phyloP scores from a whole-genome alignment of 2,113 vertebrate species.

The Melierax canorus region DNA sequence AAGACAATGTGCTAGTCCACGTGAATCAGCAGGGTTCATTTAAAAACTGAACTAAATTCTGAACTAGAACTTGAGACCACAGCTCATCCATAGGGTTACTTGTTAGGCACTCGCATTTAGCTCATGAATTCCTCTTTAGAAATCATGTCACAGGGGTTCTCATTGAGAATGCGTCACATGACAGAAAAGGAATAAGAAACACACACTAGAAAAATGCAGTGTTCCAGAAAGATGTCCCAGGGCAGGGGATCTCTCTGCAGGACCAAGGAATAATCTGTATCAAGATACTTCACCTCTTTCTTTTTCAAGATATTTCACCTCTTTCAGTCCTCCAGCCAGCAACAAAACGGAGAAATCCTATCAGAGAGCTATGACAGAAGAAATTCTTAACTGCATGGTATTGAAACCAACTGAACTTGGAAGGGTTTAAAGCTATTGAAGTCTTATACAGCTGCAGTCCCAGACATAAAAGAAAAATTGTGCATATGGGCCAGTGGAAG shows the following conservation, averaged over 20 bases:
- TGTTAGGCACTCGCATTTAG: not conserved
- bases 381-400: not conserved
- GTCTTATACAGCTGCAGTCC: not conserved
- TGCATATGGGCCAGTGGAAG: not conserved
- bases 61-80: not conserved
- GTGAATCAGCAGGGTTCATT: not conserved
- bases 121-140: not conserved
- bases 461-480: not conserved
- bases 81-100: not conserved
- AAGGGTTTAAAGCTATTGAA: not conserved
- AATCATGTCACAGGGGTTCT: not conserved
- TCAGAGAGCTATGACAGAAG: not conserved
- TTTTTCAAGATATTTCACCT: not conserved
- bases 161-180: fast-evolving
- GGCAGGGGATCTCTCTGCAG: not conserved
- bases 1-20: not conserved
- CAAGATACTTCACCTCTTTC: not conserved
- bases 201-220: not conserved
- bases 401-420: not conserved
- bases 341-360: not conserved
- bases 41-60: not conserved
- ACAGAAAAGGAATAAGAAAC: not conserved
- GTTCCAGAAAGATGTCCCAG: not conserved
- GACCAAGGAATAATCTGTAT: not conserved
- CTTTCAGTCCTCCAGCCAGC: not conserved